Evolutionary conservation across 2,113 vertebrate species (phyloP).

Genomic region (Trinectes maculatus): DNA sequence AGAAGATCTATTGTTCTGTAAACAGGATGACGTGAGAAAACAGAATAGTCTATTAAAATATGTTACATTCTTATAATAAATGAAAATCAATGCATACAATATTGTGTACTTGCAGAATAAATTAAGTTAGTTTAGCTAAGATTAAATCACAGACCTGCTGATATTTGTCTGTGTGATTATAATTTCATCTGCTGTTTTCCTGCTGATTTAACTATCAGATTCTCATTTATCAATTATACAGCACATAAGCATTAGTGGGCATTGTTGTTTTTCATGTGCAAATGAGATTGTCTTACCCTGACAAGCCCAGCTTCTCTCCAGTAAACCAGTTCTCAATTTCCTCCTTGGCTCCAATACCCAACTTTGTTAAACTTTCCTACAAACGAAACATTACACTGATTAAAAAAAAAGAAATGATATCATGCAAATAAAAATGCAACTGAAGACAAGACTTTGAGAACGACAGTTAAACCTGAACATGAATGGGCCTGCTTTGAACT

Average conservation of each 20-base stretch:
- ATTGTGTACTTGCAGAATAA: background rate
- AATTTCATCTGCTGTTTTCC: background rate
- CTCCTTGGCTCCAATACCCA: slow-evolving; percentile 81
- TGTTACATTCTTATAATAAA: background rate
- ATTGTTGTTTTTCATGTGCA: background rate
- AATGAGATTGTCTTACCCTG: slow-evolving; percentile 81
- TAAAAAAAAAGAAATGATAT: too few relatives aligned
- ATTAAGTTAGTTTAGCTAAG: background rate
- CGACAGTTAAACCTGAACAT: background rate
- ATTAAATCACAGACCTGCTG: background rate
- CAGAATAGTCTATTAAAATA: background rate
- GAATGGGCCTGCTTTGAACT: too few relatives aligned
- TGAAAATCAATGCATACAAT: background rate
- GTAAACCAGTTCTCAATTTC: slow-evolving; percentile 90
- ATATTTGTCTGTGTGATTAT: background rate
- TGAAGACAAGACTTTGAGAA: background rate
- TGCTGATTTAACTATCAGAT: background rate
- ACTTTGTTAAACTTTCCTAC: slow-evolving; percentile 84
- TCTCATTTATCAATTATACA: too few relatives aligned
- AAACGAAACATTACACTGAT: slow-evolving; percentile 4
- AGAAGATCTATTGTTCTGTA: slow-evolving; percentile 90
- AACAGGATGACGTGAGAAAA: background rate
- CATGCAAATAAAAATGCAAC: too few relatives aligned
- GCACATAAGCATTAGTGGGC: background rate
- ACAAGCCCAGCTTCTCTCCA: slow-evolving; percentile 83